A percentile compares a stretch with the other conserved stretches of the same genome.
Evolutionary conservation across 2,888 invertebrate species (phyloP).

Genomic region (Phoronis australis): DNA sequence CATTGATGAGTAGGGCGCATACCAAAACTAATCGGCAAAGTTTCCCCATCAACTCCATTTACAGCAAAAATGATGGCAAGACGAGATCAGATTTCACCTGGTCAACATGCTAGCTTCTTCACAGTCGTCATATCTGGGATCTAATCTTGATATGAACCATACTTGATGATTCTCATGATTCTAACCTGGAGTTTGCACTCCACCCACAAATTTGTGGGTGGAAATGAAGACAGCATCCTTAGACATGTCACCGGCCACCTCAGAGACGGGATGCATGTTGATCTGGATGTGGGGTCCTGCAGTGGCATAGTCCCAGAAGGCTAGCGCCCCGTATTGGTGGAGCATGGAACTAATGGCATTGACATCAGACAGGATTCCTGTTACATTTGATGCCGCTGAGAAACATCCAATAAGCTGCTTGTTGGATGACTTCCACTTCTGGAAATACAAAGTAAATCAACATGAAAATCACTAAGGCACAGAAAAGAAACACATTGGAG

Average conservation of each 20-base stretch:
- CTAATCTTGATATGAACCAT: too few relatives aligned
- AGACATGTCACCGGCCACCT: constrained; percentile 59
- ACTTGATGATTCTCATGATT: too few relatives aligned
- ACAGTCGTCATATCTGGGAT: too few relatives aligned
- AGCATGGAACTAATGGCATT: constrained; percentile 73
- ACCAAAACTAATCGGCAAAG: too few relatives aligned
- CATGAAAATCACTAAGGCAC: not conserved
- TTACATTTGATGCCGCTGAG: constrained; percentile 80
- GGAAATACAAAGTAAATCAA: constrained; percentile 3
- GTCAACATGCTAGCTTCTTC: too few relatives aligned
- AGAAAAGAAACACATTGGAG: not conserved
- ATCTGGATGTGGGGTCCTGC: constrained; percentile 73
- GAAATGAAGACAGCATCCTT: constrained; percentile 88
- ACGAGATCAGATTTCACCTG: too few relatives aligned
- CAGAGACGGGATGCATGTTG: constrained; percentile 76
- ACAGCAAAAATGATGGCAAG: too few relatives aligned
- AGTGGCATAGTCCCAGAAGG: constrained; percentile 86
- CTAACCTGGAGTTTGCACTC: constrained; percentile 74
- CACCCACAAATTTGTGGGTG: constrained; percentile 85
- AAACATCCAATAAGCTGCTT: constrained; percentile 76
- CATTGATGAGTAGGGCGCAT: too few relatives aligned
- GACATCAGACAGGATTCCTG: constrained; percentile 80
- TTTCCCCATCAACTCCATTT: too few relatives aligned
- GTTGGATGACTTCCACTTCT: constrained; percentile 48
- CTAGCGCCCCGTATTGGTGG: constrained; percentile 75